Percentiles rank a stretch among this genome's conserved stretches.
Evolutionary conservation across 2,888 invertebrate species (phyloP).

Genomic region (Teleogryllus oceanicus): DNA sequence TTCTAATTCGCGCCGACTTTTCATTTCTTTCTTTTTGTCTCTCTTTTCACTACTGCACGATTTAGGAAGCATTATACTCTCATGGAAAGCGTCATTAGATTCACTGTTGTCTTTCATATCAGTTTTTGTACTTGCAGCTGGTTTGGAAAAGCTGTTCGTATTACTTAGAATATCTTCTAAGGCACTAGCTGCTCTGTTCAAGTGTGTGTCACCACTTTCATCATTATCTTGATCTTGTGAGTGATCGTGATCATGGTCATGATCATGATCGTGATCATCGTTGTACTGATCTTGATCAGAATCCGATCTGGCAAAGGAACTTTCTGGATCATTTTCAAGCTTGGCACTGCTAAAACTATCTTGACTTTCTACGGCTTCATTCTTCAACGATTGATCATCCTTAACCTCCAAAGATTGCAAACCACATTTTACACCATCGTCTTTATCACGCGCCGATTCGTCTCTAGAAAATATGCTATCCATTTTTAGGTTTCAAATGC

Average conservation of each 20-base stretch:
- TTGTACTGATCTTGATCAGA: constrained; percentile 31
- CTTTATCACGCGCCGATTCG: constrained; percentile 20
- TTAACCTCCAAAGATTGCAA: constrained; percentile 18
- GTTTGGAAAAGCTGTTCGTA: not conserved
- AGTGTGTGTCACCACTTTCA: constrained; percentile 30
- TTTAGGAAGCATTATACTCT: constrained; percentile 12
- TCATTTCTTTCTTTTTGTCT: constrained; percentile 62
- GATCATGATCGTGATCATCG: not conserved
- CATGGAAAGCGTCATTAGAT: constrained; percentile 12
- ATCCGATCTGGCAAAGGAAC: constrained; percentile 30
- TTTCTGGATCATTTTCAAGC: constrained; percentile 30
- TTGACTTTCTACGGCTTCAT: not conserved
- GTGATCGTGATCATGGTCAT: constrained; percentile 20
- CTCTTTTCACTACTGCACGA: constrained; percentile 38
- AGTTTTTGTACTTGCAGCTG: not conserved
- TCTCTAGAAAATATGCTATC: constrained; percentile 30
- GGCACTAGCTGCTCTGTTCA: constrained; percentile 31
- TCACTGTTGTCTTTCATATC: not conserved
- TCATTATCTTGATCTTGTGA: not conserved
- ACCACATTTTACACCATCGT: not conserved
- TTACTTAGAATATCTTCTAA: constrained; percentile 36
- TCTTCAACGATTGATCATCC: not conserved
- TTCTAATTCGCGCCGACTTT: constrained; percentile 77
- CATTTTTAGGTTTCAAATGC: constrained; percentile 19
- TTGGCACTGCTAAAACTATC: constrained; percentile 21